Evolutionary conservation across 2,113 vertebrate species (phyloP), one percentile per base, ranked within the genome.

Genomic region (Podarcis cretensis): DNA sequence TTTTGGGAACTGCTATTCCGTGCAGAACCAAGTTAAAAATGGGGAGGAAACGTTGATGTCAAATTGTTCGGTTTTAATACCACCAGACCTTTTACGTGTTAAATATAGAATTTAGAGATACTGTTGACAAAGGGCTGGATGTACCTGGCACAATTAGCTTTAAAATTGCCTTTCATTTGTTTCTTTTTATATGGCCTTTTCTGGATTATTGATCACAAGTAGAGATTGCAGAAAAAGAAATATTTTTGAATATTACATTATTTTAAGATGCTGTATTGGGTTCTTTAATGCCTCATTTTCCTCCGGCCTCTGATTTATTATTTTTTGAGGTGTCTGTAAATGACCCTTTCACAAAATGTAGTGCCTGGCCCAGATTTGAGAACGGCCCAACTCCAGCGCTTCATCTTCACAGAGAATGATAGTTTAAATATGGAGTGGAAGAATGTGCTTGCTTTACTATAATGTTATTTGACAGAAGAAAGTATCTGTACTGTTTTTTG

Each of bases 101-200:
- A 93, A 96, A 94, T 81, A 85, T 78, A 89, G 54, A 89, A 83
- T 86, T 89, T 85, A 91, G 94, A 95, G 95, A 93, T 94, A 94
- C 95, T 94, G 90, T 90, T 90, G 93, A 93, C 90, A 96, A 95
- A 94, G 66, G 77, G 20, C 91, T 92, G 87, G 94, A 88, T 88
- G 84, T 83, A 92, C 87, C 81, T 86, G 73, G 40, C 40, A 66
- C 92, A 95, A 96, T 96, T 95, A 96, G 88, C 90, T 90, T 76
- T 78, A 93, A 95, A 96, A 96, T 96, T 95, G 73, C 77, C 84
- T 88, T 86, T 93, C 63, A 82, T 93, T 94, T 95, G 37, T 93
- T 95, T 94, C 59, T 89, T 83, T 83, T 35, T 96, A 63, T 63
- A 92, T 95, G 96, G 89, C 87, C 81, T 86, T 94, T 71, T 91